A percentile compares a stretch with the other conserved stretches of the same genome.
phyloP scores from a whole-genome alignment of 2,888 invertebrate species.

The Drosophila anomalata region DNA sequence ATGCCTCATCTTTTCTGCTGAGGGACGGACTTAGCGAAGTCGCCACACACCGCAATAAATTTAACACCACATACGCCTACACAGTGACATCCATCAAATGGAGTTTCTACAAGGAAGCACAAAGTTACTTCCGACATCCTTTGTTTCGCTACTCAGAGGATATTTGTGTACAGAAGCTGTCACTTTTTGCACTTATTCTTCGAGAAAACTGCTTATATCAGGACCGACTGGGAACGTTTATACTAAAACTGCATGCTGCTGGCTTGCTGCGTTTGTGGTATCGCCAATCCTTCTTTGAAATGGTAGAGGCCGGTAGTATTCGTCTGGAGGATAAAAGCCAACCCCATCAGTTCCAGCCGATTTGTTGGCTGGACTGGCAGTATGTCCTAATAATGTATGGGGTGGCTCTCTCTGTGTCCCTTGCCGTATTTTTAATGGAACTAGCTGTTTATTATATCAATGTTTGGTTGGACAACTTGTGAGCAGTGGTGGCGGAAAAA shows the following conservation, averaged over 20 bases:
- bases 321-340: slow-evolving; percentile 26
- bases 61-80: slow-evolving; percentile 49
- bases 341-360: background rate
- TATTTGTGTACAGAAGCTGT: slow-evolving; percentile 29
- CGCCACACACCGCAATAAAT: slow-evolving; percentile 14
- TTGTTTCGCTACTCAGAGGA: slow-evolving; percentile 51
- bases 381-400: slow-evolving; percentile 25
- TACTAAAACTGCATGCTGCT: slow-evolving; percentile 12
- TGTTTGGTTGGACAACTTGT: slow-evolving; percentile 38
- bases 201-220: slow-evolving; percentile 41
- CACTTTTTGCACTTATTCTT: slow-evolving; percentile 4
- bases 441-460: slow-evolving; percentile 34
- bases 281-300: slow-evolving; percentile 12
- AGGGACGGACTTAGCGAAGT: slow-evolving; percentile 19
- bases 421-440: slow-evolving; percentile 43
- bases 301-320: slow-evolving; percentile 20
- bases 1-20: slow-evolving; percentile 44
- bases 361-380: slow-evolving; percentile 32
- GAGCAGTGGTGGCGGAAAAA: background rate
- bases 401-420: slow-evolving; percentile 4
- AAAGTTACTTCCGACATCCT: slow-evolving; percentile 44
- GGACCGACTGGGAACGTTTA: slow-evolving; percentile 10
- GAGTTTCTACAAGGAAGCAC: slow-evolving; percentile 21
- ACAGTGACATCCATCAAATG: slow-evolving; percentile 44
- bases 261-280: slow-evolving; percentile 37